Base-by-base conservation (phyloP, 2,888 invertebrate genomes). In the Drosophila imparisetae region DNA sequence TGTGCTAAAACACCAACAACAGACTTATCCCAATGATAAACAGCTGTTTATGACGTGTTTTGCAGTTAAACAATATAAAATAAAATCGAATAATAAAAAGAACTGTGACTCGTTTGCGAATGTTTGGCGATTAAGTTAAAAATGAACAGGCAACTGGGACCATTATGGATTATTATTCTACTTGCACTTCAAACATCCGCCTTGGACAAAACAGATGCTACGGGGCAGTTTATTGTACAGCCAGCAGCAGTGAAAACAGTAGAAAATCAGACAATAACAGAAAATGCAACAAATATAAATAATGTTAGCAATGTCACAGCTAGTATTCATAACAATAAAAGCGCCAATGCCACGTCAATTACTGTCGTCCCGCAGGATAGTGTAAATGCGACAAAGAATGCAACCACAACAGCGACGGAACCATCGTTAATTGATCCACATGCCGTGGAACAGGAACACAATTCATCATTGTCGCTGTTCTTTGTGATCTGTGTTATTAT, bases 391-490 rank as follows among this genome's bases (percentile, higher is more conserved):
- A 78, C 79, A 11, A 75, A 78, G 29, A 92, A 91, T 68, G 66
- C 67, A 1, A 89, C 95, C 3, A 93, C 95, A 2, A 94, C 94
- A 42, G 95, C 95, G 0, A 95, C 95, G 0, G 97, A 97, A 90
- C 96, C 96, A 10, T 96, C 97, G 10, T 93, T 98, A 49, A 98
- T 98, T 0, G 97, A 96, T 82, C 97, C 97, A 91, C 97, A 96
- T 81, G 96, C 98, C 3, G 98, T 98, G 3, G 98, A 99, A 93
- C 97, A 98, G 93, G 99, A 99, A 92, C 98, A 98, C 91, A 97
- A 98, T 90, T 98, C 98, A 90, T 98, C 98, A 1, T 96, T 99
- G 95, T 98, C 99, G 0, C 98, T 99, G 92, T 99, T 99, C 93
- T 99, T 99, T 93, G 98, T 99, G 18, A 94, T 99, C 0, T 97